A percentile compares a stretch with the other conserved stretches of the same genome.
phyloP scores from a whole-genome alignment of 2,797 vertebrate genomes.

The Protonibea diacanthus region DNA sequence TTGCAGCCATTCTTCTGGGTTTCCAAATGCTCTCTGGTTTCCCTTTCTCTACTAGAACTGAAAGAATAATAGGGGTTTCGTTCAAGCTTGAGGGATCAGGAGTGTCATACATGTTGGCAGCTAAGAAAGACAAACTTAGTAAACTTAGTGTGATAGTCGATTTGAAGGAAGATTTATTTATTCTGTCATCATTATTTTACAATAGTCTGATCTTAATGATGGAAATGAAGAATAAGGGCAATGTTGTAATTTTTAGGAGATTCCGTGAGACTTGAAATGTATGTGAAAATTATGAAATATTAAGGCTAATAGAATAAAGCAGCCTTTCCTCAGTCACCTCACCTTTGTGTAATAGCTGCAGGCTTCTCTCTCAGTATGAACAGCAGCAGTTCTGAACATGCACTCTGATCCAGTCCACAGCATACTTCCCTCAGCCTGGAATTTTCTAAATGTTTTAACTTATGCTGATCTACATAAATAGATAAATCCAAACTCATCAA shows the following conservation, averaged over 20 bases:
- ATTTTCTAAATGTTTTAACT: slow-evolving; percentile 49
- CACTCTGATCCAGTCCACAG: slow-evolving; percentile 48
- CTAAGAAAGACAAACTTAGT: neutral
- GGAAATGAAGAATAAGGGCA: neutral
- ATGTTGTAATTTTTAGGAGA: neutral
- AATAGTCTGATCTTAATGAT: neutral
- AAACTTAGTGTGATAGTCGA: neutral
- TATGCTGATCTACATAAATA: slow-evolving; percentile 49
- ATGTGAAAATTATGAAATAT: slow-evolving; percentile 13
- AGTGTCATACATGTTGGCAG: neutral
- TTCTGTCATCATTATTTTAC: neutral
- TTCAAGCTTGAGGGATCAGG: slow-evolving; percentile 4
- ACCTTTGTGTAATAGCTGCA: slow-evolving; percentile 21
- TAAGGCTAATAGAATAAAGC: slow-evolving; percentile 17
- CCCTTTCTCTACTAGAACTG: slow-evolving; percentile 13
- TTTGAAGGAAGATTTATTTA: neutral
- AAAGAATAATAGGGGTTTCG: slow-evolving; percentile 18
- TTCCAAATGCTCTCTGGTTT: slow-evolving; percentile 45
- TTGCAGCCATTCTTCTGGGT: slow-evolving; percentile 40
- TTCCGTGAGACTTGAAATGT: slow-evolving; percentile 15
- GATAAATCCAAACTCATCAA: slow-evolving; percentile 56
- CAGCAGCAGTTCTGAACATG: slow-evolving; percentile 31
- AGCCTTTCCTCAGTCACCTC: slow-evolving; percentile 12
- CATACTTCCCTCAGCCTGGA: slow-evolving; percentile 29
- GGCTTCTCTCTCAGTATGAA: slow-evolving; percentile 28